Evolutionary conservation across 2,797 vertebrate species (phyloP).

Genomic region (Acanthopagrus latus): DNA sequence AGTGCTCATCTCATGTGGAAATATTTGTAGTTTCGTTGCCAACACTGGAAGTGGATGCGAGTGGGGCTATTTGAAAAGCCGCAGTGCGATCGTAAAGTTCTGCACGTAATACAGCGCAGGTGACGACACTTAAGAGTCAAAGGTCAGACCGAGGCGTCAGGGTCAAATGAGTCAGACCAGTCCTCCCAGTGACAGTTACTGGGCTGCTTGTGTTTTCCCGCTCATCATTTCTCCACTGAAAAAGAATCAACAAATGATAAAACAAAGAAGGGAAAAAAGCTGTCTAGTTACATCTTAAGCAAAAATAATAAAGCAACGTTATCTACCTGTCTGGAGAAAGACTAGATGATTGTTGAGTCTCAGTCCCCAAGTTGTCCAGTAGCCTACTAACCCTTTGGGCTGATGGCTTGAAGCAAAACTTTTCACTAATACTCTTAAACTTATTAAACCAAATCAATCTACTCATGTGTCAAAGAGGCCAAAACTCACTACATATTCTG

Average conservation of each 20-base stretch:
- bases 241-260: too few relatives aligned
- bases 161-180: conserved; percentile 38
- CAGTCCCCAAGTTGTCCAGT: too few relatives aligned
- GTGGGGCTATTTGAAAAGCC: conserved; percentile 44
- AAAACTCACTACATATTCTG: not conserved
- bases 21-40: conserved; percentile 65
- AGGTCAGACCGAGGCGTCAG: conserved; percentile 11
- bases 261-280: too few relatives aligned
- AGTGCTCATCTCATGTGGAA: conserved; percentile 53
- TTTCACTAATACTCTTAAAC: too few relatives aligned
- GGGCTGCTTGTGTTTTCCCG: not conserved
- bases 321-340: too few relatives aligned
- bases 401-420: too few relatives aligned
- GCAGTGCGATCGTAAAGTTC: conserved; percentile 40
- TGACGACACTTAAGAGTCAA: conserved; percentile 40
- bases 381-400: too few relatives aligned
- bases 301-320: too few relatives aligned
- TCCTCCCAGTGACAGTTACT: conserved; percentile 2
- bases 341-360: too few relatives aligned
- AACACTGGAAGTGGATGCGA: conserved; percentile 59
- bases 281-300: too few relatives aligned
- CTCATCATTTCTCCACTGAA: not conserved
- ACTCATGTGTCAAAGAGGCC: not conserved
- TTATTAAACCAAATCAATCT: too few relatives aligned
- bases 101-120: conserved; percentile 39